Conservation (phyloP, 2,113 vertebrate species). For the Zosterops borbonicus region DNA sequence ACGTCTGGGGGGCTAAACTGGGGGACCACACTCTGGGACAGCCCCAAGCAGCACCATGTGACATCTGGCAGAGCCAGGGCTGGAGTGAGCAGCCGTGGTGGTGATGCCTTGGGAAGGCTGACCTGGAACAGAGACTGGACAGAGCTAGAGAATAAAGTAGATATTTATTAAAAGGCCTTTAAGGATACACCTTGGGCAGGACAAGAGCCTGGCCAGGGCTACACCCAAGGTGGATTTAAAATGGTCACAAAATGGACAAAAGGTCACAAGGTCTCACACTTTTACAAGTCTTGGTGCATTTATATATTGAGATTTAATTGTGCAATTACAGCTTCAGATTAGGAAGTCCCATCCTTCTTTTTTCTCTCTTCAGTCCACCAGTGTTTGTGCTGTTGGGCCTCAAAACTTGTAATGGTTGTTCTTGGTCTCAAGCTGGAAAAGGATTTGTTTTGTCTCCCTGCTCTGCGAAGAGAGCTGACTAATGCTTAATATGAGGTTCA, state of each 20-base stretch:
- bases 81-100: background rate
- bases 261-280: no score
- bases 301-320: no score
- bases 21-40: rapidly evolving
- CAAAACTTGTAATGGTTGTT: no score
- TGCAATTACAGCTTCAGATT: no score
- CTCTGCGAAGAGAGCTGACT: background rate
- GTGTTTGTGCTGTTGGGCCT: no score
- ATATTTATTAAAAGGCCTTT: background rate
- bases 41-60: background rate
- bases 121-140: background rate
- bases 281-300: no score
- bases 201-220: no score
- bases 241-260: no score
- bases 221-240: no score
- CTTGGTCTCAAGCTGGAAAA: background rate
- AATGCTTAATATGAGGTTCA: background rate
- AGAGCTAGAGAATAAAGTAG: background rate
- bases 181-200: background rate
- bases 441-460: background rate
- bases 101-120: background rate
- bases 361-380: no score
- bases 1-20: background rate
- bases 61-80: background rate
- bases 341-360: no score